A percentile compares a stretch with the other conserved stretches of the same genome.
Evolutionary conservation across 2,888 invertebrate genomes (phyloP).

Genomic region (Formica aserva): DNA sequence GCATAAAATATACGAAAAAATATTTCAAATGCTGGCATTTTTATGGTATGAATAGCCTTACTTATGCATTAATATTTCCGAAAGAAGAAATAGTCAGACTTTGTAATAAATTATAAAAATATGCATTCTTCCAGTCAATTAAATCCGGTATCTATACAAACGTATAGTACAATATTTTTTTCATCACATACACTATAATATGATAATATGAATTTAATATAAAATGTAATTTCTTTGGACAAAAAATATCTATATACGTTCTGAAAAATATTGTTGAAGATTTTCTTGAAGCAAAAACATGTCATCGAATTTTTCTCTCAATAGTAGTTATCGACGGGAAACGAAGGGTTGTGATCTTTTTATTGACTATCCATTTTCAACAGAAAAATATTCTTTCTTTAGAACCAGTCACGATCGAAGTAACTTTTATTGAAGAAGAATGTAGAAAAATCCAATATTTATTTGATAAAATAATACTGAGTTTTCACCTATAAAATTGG

Average conservation of each 20-base stretch:
- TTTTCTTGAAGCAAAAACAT: constrained; percentile 9
- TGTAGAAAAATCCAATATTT: constrained; percentile 40
- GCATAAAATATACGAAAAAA: constrained; percentile 36
- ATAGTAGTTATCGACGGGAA: constrained; percentile 31
- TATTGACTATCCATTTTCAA: constrained; percentile 44
- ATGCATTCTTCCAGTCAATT: neutral
- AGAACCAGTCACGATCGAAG: constrained; percentile 20
- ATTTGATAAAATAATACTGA: constrained; percentile 41
- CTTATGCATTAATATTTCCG: neutral
- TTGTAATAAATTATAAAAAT: constrained; percentile 11
- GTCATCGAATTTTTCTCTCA: constrained; percentile 33
- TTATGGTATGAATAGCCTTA: constrained; percentile 9
- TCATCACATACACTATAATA: neutral
- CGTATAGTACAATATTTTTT: neutral
- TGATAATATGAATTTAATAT: constrained; percentile 4
- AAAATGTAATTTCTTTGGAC: constrained; percentile 18
- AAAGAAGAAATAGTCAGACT: neutral
- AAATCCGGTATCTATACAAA: neutral
- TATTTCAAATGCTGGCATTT: constrained; percentile 22
- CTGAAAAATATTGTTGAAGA: constrained; percentile 10
- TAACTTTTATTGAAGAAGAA: constrained; percentile 36
- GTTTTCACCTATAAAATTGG: constrained; percentile 7
- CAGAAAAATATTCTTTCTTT: constrained; percentile 17
- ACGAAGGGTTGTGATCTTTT: constrained; percentile 6
- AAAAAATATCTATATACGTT: neutral